Base-by-base conservation (phyloP, 2,888 invertebrate genomes). In the Metellina segmentata region DNA sequence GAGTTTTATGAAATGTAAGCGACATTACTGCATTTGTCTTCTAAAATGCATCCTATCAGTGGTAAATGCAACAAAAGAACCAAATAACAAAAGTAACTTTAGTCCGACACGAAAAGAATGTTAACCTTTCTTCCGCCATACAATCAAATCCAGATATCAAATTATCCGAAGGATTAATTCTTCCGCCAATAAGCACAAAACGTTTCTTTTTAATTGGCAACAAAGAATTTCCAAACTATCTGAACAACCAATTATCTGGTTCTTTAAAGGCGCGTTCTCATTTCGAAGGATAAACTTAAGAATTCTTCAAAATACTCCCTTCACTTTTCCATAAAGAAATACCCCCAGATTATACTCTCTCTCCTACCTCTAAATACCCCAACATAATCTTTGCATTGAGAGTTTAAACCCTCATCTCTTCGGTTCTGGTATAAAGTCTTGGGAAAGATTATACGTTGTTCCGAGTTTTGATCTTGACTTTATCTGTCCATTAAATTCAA, bases 181-280 rank as follows among this genome's bases (percentile, higher is more conserved):
- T 52, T 78, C 78, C 51, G 51, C 52, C 52, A 51, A 6, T 78
- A 11, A 78, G 52, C 8, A 8, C 51, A 78, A n/a, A 6, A 51
- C 16, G 9, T 78, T 78, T 78, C 20, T n/a, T 78, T n/a, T 78
- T 78, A n/a, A 78, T 78, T 78, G 52, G 78, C 34, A 78, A 16
- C 78, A 52, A 78, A 78, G 78, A 34, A n/a, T 52, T 52, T 52
- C 78, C 52, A 78, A 52, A 16, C 78, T 52, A 52, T 49, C 8
- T 20, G 52, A 77, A 52, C 52, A 78, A 78, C 52, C 78, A 78
- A 78, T 78, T 78, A 78, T 78, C 52, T n/a, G n/a, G 52, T 19
- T 78, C 78, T 78, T 52, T 78, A 78, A 78, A 51, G 16, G 19
- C 78, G 51, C 52, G 9, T 16, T 61, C 61, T 61, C 16, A 16